Conservation (phyloP, 92 coral and sea anemone genomes). For the Epizoanthus ramosus region DNA sequence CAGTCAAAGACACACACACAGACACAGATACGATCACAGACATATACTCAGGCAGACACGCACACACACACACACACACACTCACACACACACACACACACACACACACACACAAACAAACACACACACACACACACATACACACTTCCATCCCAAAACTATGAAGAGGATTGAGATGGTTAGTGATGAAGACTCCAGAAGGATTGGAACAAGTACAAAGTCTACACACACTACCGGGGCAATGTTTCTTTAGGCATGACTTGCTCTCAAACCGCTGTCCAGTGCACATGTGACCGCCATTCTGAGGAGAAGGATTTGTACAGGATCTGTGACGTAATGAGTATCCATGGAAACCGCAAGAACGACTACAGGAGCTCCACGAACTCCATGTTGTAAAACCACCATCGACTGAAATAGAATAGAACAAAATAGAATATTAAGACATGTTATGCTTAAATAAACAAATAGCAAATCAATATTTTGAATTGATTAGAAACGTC, state of each 20-base stretch:
- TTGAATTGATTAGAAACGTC: neutral
- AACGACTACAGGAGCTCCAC: constrained; percentile 64
- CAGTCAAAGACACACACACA: too few species aligned
- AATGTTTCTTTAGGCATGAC: constrained; percentile 50
- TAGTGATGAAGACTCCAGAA: too few species aligned
- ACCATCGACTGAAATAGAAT: constrained; percentile 56
- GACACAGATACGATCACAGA: too few species aligned
- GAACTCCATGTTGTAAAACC: constrained; percentile 60
- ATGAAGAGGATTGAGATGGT: too few species aligned
- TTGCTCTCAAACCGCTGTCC: constrained; percentile 61
- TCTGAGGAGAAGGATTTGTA: constrained; percentile 52
- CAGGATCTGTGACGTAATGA: constrained; percentile 61
- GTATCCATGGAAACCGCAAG: constrained; percentile 60
- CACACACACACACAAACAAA: too few species aligned
- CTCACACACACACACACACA: too few species aligned
- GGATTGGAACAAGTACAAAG: too few species aligned
- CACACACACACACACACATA: too few species aligned
- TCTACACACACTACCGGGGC: constrained; percentile 29
- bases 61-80: too few species aligned
- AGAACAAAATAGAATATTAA: neutral
- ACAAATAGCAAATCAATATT: neutral
- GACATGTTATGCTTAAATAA: neutral
- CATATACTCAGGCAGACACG: too few species aligned
- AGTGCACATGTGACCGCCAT: constrained; percentile 61
- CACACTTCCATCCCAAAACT: too few species aligned